A percentile compares a stretch with the other conserved stretches of the same genome.
Evolutionary conservation across 2,113 vertebrate species (phyloP).

Genomic region (Athene cunicularia): DNA sequence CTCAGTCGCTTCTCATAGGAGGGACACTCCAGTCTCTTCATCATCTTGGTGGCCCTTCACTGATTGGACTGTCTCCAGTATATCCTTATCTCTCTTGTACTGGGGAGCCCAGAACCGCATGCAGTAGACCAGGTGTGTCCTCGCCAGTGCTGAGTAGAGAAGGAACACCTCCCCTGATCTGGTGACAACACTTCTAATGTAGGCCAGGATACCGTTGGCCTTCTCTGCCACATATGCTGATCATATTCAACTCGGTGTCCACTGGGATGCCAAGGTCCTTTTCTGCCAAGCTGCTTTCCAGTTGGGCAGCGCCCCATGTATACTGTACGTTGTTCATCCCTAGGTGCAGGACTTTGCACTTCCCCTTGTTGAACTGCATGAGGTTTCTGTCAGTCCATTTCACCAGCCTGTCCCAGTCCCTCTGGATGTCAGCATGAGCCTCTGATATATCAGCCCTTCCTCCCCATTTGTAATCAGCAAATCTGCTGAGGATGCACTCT

Average conservation of each 20-base stretch:
- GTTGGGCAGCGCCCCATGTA: fast-evolving
- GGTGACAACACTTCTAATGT: not conserved
- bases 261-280: too few species aligned
- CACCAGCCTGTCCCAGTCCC: not conserved
- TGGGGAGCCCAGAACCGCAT: not conserved
- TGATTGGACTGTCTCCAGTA: not conserved
- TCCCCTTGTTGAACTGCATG: not conserved
- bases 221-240: not conserved
- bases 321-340: not conserved
- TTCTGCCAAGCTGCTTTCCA: not conserved
- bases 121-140: not conserved
- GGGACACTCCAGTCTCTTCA: not conserved
- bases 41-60: not conserved
- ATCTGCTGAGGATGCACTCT: not conserved
- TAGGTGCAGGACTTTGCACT: not conserved
- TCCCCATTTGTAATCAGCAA: not conserved
- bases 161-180: not conserved
- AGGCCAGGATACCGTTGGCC: not conserved
- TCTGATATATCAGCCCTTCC: not conserved
- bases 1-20: not conserved
- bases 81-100: not conserved
- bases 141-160: not conserved
- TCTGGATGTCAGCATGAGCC: not conserved
- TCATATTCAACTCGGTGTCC: not conserved
- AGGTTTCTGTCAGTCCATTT: not conserved